These are phyloP conservation scores for Menidia menidia DNA, from an alignment of 2,797 vertebrate species.

Conservation along the genomic window DNA sequence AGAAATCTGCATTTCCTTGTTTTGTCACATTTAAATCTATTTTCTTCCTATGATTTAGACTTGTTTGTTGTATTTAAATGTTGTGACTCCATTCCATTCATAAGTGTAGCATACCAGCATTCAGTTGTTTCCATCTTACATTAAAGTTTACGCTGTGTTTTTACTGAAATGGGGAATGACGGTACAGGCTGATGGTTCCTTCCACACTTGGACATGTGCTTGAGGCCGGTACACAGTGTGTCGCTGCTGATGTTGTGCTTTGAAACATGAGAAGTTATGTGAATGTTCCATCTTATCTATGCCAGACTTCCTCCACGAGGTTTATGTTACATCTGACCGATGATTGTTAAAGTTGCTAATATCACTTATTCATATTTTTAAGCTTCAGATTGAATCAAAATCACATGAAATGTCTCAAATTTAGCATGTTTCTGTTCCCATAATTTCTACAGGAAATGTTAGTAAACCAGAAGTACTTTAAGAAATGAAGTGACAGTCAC, in stretches of 20 bases:
- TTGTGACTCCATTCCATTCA: slow-evolving; percentile 18
- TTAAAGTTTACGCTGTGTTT: too few species aligned
- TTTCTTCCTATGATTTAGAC: neutral
- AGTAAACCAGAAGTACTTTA: neutral
- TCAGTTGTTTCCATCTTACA: too few species aligned
- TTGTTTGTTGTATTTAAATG: neutral
- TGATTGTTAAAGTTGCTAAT: neutral
- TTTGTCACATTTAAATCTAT: neutral
- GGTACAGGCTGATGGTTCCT: too few species aligned
- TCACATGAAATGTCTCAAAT: neutral
- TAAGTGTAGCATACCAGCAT: neutral
- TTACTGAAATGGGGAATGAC: too few species aligned
- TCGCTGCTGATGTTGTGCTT: slow-evolving; percentile 6
- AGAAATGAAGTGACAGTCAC: too few species aligned
- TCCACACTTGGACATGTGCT: too few species aligned
- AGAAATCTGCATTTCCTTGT: neutral
- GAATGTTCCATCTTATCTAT: slow-evolving; percentile 8
- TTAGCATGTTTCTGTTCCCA: neutral
- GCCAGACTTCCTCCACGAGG: neutral
- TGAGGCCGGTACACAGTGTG: neutral
- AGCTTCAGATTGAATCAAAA: neutral
- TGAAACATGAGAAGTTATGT: slow-evolving; percentile 42
- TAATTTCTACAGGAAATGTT: neutral
- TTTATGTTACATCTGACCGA: neutral
- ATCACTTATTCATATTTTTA: slow-evolving; percentile 10